Base-by-base conservation (phyloP, 2,797 vertebrate genomes). In the Rhodeus uyekii region DNA sequence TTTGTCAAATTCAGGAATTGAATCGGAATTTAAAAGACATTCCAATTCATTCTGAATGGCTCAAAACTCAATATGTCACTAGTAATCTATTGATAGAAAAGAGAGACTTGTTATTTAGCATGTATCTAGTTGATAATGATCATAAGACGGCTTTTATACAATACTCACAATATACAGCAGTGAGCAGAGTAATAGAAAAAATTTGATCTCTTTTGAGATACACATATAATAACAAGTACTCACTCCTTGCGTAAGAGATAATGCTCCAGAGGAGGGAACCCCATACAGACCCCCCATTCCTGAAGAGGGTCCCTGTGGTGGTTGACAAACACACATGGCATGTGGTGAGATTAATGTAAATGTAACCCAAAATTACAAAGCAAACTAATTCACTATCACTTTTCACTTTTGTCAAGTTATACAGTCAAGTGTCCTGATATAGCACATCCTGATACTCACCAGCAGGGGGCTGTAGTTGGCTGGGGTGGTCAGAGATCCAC, bases 231-330 rank as follows among this genome's bases (percentile, higher is more conserved):
- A 48, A 65, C 12, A 58, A 76, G 22, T 84, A 96, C 97, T 93
- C 94, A 99, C 97, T 0, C 95, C 92, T 90, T 96, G 95, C 90
- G 96, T 97, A 81, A 96, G 95, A 38, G 95, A 92, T 90, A 96
- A 93, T 82, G 94, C 85, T 80, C 96, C 89, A 3, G 94, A 92
- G 63, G 94, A 86, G 85, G 95, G 90, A 75, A 93, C 90, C 86
- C 96, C 95, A 0, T 98, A 98, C 82, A 98, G 91, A 89, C 95
- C 94, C 12, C 96, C 95, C 91, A 97, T 93, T 89, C 97, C 96
- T 91, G 94, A 94, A 90, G 94, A 93, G 92, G 96, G 96, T 90
- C 95, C 95, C 97, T 99, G 91, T 1, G 89, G 90, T 81, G 34
- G 67, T n/a, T 91, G 87, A 93, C 87, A 90, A 93, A 89, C 86